A percentile compares a stretch with the other conserved stretches of the same genome.
Conservation (phyloP, 92 coral and sea anemone genomes). For the Montipora capitata region DNA sequence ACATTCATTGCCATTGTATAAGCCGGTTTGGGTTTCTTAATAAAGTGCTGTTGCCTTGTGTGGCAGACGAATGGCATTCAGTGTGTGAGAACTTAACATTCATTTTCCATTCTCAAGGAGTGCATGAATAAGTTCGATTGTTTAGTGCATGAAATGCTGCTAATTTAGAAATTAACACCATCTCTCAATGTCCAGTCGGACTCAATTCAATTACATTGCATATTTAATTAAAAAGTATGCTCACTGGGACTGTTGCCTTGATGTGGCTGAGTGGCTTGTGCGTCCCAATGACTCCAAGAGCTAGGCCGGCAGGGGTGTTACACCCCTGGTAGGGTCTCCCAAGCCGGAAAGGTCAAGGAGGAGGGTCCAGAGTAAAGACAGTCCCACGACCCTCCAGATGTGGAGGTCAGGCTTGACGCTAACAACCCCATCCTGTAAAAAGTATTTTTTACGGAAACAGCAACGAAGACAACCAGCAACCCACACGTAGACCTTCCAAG, state of each 20-base stretch:
- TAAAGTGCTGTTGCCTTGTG: no score
- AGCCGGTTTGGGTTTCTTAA: no score
- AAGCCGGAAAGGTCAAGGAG: slow-evolving; percentile 56
- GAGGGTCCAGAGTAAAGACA: slow-evolving; percentile 45
- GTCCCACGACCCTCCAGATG: slow-evolving; percentile 30
- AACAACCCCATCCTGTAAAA: slow-evolving; percentile 39
- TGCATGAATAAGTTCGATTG: no score
- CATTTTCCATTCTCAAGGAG: no score
- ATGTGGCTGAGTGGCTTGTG: slow-evolving; percentile 44
- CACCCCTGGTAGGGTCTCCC: slow-evolving; percentile 69
- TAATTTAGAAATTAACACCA: no score
- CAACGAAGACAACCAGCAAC: slow-evolving; percentile 15
- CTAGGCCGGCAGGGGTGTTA: slow-evolving; percentile 52
- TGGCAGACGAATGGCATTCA: no score
- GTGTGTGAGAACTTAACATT: no score
- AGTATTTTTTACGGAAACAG: slow-evolving; percentile 29
- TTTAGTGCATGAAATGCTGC: no score
- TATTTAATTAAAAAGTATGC: not conserved
- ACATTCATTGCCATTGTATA: no score
- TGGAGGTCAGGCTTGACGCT: slow-evolving; percentile 35
- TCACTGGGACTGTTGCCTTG: slow-evolving; percentile 28
- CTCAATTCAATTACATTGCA: no score
- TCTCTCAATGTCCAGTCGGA: no score
- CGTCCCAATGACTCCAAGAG: slow-evolving; percentile 52
- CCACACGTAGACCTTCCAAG: not conserved